A percentile compares a stretch with the other conserved stretches of the same genome.
These are phyloP conservation scores for Sylvilagus floridanus DNA, from an alignment of 2,797 vertebrate genomes.

Conservation along the genomic window DNA sequence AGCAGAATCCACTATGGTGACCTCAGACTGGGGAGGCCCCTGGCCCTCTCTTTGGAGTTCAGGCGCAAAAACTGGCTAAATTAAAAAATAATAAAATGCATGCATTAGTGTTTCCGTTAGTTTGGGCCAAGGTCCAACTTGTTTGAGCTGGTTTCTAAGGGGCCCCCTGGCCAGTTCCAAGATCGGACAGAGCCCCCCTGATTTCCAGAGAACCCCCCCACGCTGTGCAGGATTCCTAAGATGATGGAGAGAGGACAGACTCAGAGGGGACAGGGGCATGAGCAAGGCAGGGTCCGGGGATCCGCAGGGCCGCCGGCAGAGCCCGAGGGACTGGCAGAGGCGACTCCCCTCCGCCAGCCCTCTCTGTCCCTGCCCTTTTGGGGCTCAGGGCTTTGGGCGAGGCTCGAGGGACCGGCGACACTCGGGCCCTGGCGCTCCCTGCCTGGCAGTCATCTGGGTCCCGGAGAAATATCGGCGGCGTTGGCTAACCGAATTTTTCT, in stretches of 20 bases:
- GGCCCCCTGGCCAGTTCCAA: background rate
- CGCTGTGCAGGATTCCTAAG: background rate
- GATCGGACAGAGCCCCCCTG: background rate
- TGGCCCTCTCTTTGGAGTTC: background rate
- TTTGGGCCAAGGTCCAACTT: background rate
- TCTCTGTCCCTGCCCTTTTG: background rate
- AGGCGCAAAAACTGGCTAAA: background rate
- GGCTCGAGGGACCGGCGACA: constrained; percentile 9
- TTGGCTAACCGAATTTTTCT: constrained; percentile 83
- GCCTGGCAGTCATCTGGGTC: constrained; percentile 65
- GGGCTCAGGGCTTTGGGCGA: constrained; percentile 33
- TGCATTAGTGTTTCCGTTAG: background rate
- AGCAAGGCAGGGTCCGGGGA: background rate
- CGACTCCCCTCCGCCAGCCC: background rate
- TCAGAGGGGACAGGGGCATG: background rate
- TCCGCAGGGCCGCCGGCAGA: background rate
- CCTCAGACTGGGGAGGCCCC: background rate
- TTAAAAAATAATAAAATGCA: background rate
- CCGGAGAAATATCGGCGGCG: constrained; percentile 69
- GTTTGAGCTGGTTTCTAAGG: background rate
- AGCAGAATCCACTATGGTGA: background rate
- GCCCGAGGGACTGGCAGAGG: background rate
- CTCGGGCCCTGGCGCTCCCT: background rate
- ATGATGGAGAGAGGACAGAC: background rate
- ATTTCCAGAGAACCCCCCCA: background rate